phyloP scores from a whole-genome alignment of 2,888 invertebrate species.

The Phorcus lineatus region DNA sequence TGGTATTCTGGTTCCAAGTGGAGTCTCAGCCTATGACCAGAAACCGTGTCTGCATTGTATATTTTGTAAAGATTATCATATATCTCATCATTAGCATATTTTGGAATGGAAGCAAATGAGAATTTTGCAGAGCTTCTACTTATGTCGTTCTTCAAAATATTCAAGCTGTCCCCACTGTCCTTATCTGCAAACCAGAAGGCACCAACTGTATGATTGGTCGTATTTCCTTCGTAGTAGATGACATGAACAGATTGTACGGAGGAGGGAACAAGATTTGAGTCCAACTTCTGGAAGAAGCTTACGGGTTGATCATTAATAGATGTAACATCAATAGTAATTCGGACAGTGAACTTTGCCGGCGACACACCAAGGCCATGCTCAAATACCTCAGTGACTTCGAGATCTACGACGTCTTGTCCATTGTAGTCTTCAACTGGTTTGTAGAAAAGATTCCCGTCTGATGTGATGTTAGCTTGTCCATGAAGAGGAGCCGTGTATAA shows the following conservation, averaged over 20 bases:
- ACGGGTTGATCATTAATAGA: slow-evolving; percentile 36
- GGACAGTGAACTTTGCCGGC: background rate
- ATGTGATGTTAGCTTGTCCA: slow-evolving; percentile 36
- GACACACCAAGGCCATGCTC: background rate
- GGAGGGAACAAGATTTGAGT: slow-evolving; percentile 9
- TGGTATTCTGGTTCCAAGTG: slow-evolving; percentile 13
- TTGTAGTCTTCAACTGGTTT: slow-evolving; percentile 41
- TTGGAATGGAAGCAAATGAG: background rate
- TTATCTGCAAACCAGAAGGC: slow-evolving; percentile 30
- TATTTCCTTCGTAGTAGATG: slow-evolving; percentile 27
- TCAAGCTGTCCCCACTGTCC: slow-evolving; percentile 28
- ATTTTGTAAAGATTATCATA: background rate
- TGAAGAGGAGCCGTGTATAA: slow-evolving; percentile 24
- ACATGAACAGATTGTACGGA: background rate
- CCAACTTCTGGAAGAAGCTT: background rate
- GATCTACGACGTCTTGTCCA: slow-evolving; percentile 38
- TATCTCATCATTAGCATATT: background rate
- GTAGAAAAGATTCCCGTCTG: slow-evolving; percentile 39
- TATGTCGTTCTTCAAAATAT: background rate
- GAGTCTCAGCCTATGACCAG: background rate
- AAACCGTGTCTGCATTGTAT: background rate
- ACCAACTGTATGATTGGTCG: slow-evolving; percentile 28
- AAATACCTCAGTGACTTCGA: slow-evolving; percentile 39
- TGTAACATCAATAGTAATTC: slow-evolving; percentile 18
- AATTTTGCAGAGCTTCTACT: background rate